These are phyloP conservation scores for Eospalax fontanierii DNA, from an alignment of 2,797 vertebrate species.

Conservation along the genomic window DNA sequence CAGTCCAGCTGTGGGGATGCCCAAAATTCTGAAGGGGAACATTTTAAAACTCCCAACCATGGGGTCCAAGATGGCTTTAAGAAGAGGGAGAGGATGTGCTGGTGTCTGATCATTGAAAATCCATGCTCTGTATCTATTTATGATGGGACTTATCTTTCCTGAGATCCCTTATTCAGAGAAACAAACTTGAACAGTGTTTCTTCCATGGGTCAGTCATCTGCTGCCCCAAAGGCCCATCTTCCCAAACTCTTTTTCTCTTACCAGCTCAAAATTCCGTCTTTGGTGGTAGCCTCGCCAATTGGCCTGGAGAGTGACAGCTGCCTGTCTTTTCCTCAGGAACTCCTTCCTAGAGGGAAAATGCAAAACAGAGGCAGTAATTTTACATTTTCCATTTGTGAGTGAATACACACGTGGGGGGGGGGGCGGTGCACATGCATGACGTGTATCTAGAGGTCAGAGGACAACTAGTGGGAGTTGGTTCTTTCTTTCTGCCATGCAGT, in stretches of 20 bases:
- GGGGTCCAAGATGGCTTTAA: not conserved
- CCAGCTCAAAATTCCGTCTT: conserved; percentile 93
- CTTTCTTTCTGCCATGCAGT: no score
- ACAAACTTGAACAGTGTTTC: not conserved
- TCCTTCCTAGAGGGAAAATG: conserved; percentile 91
- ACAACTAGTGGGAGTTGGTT: no score
- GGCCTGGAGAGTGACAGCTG: conserved; percentile 94
- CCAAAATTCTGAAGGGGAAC: not conserved
- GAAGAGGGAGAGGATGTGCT: not conserved
- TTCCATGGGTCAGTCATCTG: not conserved
- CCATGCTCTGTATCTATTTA: not conserved
- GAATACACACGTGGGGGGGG: no score
- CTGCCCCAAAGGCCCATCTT: no score
- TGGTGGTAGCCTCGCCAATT: conserved; percentile 94
- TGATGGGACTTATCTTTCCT: not conserved
- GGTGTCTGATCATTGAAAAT: not conserved
- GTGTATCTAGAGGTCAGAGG: no score
- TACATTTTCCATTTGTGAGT: no score
- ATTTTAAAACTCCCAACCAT: not conserved
- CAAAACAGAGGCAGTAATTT: not conserved
- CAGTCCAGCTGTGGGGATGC: not conserved
- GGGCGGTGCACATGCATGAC: no score
- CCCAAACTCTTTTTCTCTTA: conserved; percentile 83
- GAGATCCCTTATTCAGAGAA: not conserved
- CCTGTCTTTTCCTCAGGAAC: conserved; percentile 93